Evolutionary conservation across 2,113 vertebrate species (phyloP), one percentile per base, ranked within the genome.

Genomic region (Passer domesticus): DNA sequence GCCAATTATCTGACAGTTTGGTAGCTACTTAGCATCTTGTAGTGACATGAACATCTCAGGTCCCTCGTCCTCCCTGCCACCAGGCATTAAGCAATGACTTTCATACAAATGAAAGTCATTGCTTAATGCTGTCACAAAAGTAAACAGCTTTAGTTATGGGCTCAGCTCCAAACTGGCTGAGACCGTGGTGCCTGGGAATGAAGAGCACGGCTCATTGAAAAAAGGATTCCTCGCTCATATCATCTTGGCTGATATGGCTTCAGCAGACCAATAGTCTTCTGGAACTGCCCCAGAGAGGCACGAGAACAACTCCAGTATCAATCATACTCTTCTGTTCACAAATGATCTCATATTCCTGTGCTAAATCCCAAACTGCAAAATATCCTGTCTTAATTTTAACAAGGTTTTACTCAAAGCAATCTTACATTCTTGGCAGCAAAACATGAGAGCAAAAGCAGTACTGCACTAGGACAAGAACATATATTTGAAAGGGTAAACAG

Each of bases 161-260:
- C 81, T 89, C 14, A 59, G 69, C n/a, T 89, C 81, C 81, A 89
- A 77, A 77, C 35, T 86, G 74, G 41, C 83, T 95, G 77, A 84
- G 35, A 49, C 5, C 0, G 0, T 19, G 30, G 18, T 69, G 74
- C n/a, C 49, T 62, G 49, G 62, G 41, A 89, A 74, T 20, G 19
- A 66, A 24, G 60, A 66, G 33, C 72, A 56, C 0, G 0, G 39
- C 43, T 91, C 33, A 11, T 8, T 60, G 83, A 63, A 72, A 75
- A 41, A 15, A 70, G 39, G 30, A 76, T 33, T 67, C 55, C 13
- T 5, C 0, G 0, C 47, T 89, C 20, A 1, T 44, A 49, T 64
- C 2, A 0, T 49, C 58, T 84, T 6, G 1, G 44, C 67, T 66
- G 24, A 50, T 66, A 58, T 0, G 10, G 56, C 41, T 79, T 83